Evolutionary conservation across 2,888 invertebrate species (phyloP).

Genomic region (Hirtodrosophila alboralis): DNA sequence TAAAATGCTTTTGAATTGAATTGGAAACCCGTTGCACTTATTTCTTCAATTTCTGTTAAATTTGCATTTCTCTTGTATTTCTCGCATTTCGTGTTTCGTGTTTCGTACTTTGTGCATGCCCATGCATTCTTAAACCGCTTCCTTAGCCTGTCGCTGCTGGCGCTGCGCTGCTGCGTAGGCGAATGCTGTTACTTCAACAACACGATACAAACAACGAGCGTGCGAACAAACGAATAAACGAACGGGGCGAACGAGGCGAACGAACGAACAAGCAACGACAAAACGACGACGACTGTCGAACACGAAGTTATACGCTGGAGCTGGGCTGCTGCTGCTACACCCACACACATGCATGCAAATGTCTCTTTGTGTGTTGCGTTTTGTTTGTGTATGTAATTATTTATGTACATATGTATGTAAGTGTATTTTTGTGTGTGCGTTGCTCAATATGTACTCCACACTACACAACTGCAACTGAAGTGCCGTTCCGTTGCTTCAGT

Average conservation of each 20-base stretch:
- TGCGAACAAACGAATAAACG: conserved; percentile 32
- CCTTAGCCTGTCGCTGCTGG: conserved; percentile 46
- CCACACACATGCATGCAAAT: conserved; percentile 66
- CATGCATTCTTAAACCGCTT: conserved; percentile 64
- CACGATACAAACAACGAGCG: conserved; percentile 25
- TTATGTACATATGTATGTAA: conserved; percentile 7
- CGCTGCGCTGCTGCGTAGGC: conserved; percentile 61
- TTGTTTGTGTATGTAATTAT: conserved; percentile 28
- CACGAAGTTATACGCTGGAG: conserved; percentile 57
- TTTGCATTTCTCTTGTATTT: conserved; percentile 53
- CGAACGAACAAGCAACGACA: conserved; percentile 37
- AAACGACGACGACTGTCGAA: conserved; percentile 47
- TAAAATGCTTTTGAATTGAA: conserved; percentile 33
- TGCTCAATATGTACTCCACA: conserved; percentile 46
- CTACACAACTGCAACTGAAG: conserved; percentile 58
- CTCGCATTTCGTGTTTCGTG: conserved; percentile 39
- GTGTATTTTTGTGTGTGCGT: conserved; percentile 16
- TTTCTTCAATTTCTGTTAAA: conserved; percentile 50
- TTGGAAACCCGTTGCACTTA: conserved; percentile 53
- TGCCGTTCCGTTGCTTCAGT: conserved; percentile 52
- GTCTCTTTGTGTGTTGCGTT: conserved; percentile 39
- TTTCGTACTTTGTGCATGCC: conserved; percentile 53
- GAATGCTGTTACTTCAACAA: conserved; percentile 64
- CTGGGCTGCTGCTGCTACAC: conserved; percentile 52
- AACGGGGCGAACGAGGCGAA: conserved; percentile 39